Base-by-base conservation (phyloP, 2,888 invertebrate species). In the Sicus ferrugineus region DNA sequence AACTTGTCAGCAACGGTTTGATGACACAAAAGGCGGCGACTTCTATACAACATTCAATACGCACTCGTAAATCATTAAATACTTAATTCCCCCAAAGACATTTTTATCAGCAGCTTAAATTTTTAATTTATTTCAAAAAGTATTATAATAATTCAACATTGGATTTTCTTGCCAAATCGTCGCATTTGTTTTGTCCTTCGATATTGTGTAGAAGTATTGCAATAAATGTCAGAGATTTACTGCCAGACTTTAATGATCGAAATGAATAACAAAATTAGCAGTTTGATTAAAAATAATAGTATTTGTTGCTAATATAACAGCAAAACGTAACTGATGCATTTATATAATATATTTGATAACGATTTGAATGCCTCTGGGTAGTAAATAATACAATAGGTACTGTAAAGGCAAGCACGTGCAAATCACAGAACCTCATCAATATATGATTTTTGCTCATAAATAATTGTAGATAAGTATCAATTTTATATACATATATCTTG, bases 111-210 rank as follows among this genome's bases (percentile, higher is more conserved):
- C 2, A 54, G 52, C 21, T 54, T 23, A 54, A 26, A 54, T 16
- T 54, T 54, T 28, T 30, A n/a, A 2, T 26, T 56, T n/a, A 56
- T 16, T 30, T 56, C 16, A 26, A 11, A n/a, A 56, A 56, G 23
- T n/a, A n/a, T n/a, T n/a, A n/a, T n/a, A n/a, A n/a, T n/a, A n/a
- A n/a, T n/a, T n/a, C n/a, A 6, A 16, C 14, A 6, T 19, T 56
- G 14, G n/a, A 6, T 30, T 56, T 56, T 56, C 28, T 30, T n/a
- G 30, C 16, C 30, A 56, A 42, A n/a, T 56, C 30, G 9, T 26
- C n/a, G n/a, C n/a, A 30, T 26, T 56, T 28, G 30, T 16, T 30
- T 56, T 56, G 56, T 56, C 56, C 56, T 56, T 56, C 56, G 28
- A 56, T 30, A 5, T 14, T n/a, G 9, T 54, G 46, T 46, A 54